Evolutionary conservation across 2,888 invertebrate genomes (phyloP).

Genomic region (Heteromurus nitidus): DNA sequence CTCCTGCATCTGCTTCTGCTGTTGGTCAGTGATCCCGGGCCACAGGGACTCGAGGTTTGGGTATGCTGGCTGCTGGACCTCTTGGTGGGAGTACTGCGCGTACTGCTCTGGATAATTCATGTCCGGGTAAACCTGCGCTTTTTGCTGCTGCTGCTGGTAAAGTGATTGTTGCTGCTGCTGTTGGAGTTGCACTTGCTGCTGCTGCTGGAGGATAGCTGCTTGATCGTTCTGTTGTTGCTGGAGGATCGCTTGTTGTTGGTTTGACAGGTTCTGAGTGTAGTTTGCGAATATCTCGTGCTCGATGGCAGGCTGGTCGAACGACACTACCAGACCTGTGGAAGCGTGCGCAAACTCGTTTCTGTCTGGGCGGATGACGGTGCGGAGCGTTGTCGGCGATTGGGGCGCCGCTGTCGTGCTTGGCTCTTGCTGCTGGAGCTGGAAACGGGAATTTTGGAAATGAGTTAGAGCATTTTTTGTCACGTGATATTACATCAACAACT

Average conservation of each 20-base stretch:
- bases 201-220: slow-evolving; percentile 26
- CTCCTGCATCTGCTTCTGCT: slow-evolving; percentile 9
- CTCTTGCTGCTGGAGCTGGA: too few relatives aligned
- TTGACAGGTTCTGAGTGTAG: slow-evolving; percentile 37
- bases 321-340: slow-evolving; percentile 64
- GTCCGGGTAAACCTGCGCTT: slow-evolving; percentile 47
- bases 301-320: slow-evolving; percentile 68
- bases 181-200: slow-evolving; percentile 67
- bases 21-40: not conserved
- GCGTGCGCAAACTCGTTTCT: slow-evolving; percentile 79
- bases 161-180: slow-evolving; percentile 54
- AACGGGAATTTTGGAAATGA: too few relatives aligned
- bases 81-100: slow-evolving; percentile 56
- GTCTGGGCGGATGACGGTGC: slow-evolving; percentile 90
- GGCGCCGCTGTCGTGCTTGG: slow-evolving; percentile 18
- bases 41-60: slow-evolving; percentile 57
- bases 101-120: slow-evolving; percentile 33
- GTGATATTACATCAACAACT: too few relatives aligned
- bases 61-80: slow-evolving; percentile 74
- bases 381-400: slow-evolving; percentile 76
- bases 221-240: slow-evolving; percentile 40
- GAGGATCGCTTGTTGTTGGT: slow-evolving; percentile 9
- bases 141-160: slow-evolving; percentile 39
- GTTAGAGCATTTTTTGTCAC: too few relatives aligned
- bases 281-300: slow-evolving; percentile 55